Percentiles rank a stretch among this genome's conserved stretches.
These are phyloP conservation scores for Calosoma granatense DNA, from an alignment of 1,140 invertebrate species.

Conservation along the genomic window DNA sequence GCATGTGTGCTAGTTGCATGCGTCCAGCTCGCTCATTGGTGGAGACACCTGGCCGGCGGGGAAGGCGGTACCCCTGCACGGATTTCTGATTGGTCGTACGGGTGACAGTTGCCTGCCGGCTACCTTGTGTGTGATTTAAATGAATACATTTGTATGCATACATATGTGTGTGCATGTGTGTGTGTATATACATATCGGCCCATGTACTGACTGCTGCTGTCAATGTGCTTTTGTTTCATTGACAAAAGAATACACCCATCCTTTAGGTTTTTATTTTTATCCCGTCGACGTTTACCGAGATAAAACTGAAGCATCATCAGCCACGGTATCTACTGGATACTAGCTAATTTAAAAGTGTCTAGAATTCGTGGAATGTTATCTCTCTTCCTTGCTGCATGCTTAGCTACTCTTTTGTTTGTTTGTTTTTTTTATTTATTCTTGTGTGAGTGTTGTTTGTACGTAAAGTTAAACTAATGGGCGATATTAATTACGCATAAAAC, in stretches of 20 bases:
- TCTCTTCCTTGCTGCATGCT: not conserved
- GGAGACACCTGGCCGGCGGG: not conserved
- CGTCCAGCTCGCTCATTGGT: not conserved
- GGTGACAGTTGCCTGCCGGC: constrained; percentile 6
- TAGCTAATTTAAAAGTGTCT: constrained; percentile 7
- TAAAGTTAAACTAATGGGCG: not conserved
- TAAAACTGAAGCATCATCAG: not conserved
- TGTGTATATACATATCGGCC: too few relatives aligned
- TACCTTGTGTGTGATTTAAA: constrained; percentile 5
- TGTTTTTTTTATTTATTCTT: not conserved
- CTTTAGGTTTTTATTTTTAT: not conserved
- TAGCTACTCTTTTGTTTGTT: not conserved
- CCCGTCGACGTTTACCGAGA: too few relatives aligned
- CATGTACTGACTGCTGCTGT: too few relatives aligned
- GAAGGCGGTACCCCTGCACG: not conserved
- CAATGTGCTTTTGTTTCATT: constrained; percentile 3
- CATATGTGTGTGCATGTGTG: not conserved
- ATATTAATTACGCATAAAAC: not conserved
- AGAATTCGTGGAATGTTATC: constrained; percentile 2
- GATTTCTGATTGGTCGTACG: not conserved
- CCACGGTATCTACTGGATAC: not conserved
- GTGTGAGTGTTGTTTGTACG: not conserved
- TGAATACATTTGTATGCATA: not conserved
- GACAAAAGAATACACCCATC: not conserved
- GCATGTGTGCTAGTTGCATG: not conserved